phyloP scores from a whole-genome alignment of 2,888 invertebrate species.

The Proisotoma minuta region DNA sequence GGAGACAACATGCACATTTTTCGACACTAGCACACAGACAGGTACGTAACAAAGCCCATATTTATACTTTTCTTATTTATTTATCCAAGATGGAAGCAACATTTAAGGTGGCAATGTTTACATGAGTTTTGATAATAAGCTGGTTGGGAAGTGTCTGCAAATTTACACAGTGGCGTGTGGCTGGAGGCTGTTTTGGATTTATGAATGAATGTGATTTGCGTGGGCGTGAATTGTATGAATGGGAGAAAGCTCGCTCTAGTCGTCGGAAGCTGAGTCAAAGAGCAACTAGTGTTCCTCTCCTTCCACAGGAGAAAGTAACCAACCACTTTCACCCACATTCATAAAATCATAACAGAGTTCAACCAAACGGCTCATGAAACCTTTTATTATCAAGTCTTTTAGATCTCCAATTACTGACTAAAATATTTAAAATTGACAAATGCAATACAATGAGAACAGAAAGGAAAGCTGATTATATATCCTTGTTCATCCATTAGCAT shows the following conservation, averaged over 20 bases:
- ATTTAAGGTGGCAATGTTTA: background rate
- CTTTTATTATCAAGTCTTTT: no score
- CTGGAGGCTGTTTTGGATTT: background rate
- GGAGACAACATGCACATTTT: slow-evolving; percentile 85
- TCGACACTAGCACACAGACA: slow-evolving; percentile 87
- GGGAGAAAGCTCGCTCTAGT: background rate
- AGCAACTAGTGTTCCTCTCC: background rate
- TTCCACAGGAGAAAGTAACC: background rate
- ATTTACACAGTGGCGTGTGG: background rate
- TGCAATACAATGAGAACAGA: no score
- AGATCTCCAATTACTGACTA: no score
- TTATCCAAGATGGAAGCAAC: background rate
- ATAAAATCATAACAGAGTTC: no score
- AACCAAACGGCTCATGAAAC: no score
- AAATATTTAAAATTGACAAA: no score
- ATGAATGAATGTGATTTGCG: background rate
- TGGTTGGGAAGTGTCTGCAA: no score
- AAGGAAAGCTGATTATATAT: no score
- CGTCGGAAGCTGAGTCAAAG: background rate
- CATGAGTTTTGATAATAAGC: no score
- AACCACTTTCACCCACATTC: background rate
- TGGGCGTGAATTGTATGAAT: background rate
- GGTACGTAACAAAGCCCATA: no score
- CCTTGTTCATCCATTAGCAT: no score
- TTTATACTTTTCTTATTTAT: background rate